Evolutionary conservation across 2,797 vertebrate species (phyloP), one percentile per base, ranked within the genome.

Genomic region (Crenuchus spilurus): DNA sequence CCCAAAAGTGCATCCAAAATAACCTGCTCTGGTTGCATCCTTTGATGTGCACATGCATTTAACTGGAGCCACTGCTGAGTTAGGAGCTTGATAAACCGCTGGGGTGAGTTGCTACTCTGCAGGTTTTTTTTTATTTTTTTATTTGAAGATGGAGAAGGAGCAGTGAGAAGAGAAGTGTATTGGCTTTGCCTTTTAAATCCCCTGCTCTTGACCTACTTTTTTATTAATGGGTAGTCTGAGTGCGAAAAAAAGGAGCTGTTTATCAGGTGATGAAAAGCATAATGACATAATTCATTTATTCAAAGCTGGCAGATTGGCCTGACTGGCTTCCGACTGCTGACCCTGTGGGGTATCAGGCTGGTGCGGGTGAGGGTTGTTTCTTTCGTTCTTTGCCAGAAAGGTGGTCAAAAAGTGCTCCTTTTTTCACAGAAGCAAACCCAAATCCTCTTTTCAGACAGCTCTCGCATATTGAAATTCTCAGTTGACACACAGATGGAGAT

Each of bases 141-240:
- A 3, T 8, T 28, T 4, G 63, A 5, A 52, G 63, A 18, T 71
- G 74, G 81, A 82, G 80, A 61, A 57, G 74, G 55, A 69, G 52
- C 70, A 82, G 76, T 52, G 44, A 64, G 74, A 80, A 72, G 78
- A 82, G 85, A 77, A 77, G 82, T 82, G 82, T 87, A 83, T 88
- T 87, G 78, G 85, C 84, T 77, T 70, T 84, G 85, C 79, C 75
- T 83, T 84, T 86, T 85, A 86, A 80, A 85, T 82, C 78, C 72
- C 64, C 80, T 79, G 68, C 83, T 85, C 83, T 90, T 91, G 90
- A 91, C 89, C 92, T 90, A 91, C 85, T 92, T 92, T 77, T 89
- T 85, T 82, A 76, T 87, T 87, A 89, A 87, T 83, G 80, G 81
- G 80, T 82, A 86, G 87, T 86, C 79, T 71, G 73, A 61, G 83